A percentile compares a stretch with the other conserved stretches of the same genome.
Evolutionary conservation across 2,888 invertebrate species (phyloP).

Genomic region (Pandemis heparana): DNA sequence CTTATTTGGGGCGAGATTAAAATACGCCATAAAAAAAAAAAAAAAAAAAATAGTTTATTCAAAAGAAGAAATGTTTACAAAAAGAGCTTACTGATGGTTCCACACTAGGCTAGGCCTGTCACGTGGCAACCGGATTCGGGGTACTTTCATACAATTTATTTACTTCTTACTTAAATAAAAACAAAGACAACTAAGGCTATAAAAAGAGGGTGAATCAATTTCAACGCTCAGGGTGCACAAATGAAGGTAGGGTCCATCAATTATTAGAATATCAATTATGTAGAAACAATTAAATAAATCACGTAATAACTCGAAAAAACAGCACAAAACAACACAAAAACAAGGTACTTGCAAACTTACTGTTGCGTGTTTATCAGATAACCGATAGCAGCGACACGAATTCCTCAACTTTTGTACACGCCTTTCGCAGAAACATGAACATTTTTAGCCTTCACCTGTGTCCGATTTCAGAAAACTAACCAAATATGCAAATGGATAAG

Average conservation of each 20-base stretch:
- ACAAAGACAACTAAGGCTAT: no score
- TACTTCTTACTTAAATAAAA: no score
- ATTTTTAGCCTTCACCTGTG: neutral
- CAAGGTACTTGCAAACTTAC: neutral
- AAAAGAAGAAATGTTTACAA: no score
- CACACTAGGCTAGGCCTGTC: no score
- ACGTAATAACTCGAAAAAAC: constrained; percentile 21
- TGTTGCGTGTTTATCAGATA: constrained; percentile 9
- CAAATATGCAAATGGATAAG: constrained; percentile 10
- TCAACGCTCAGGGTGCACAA: no score
- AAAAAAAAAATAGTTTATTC: no score
- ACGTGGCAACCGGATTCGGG: no score
- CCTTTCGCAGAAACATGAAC: constrained; percentile 21
- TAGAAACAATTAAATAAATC: neutral
- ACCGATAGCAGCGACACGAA: constrained; percentile 12
- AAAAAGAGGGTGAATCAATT: no score
- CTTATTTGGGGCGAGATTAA: neutral
- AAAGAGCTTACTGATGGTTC: no score
- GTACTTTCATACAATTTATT: no score
- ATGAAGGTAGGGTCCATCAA: no score
- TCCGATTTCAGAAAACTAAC: constrained; percentile 1
- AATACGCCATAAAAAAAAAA: no score
- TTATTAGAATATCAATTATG: neutral
- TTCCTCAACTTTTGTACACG: constrained; percentile 14
- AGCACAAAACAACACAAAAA: neutral